These are phyloP conservation scores for Drosophila recens DNA, from an alignment of 2,888 invertebrate species.

Conservation along the genomic window DNA sequence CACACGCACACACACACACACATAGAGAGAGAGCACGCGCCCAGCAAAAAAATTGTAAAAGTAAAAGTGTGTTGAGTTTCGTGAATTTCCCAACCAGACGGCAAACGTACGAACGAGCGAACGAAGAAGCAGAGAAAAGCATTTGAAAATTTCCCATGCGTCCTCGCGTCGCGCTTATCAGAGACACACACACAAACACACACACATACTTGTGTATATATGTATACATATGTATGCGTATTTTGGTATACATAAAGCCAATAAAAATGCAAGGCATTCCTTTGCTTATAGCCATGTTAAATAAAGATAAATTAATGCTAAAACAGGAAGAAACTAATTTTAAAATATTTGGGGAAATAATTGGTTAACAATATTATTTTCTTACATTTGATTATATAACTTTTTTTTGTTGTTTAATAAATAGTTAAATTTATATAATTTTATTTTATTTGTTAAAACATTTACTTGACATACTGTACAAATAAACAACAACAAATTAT, in stretches of 20 bases:
- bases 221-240: slow-evolving; percentile 14
- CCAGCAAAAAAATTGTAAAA: slow-evolving; percentile 59
- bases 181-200: slow-evolving; percentile 23
- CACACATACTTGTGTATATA: slow-evolving; percentile 1
- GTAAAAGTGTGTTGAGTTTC: slow-evolving; percentile 80
- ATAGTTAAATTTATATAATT: background rate
- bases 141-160: slow-evolving; percentile 74
- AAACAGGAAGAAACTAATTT: too few species aligned
- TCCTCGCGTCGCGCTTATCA: slow-evolving; percentile 52
- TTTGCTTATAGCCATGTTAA: background rate
- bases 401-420: too few species aligned
- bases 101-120: background rate
- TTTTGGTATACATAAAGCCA: slow-evolving; percentile 72
- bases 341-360: background rate
- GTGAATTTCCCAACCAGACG: slow-evolving; percentile 62
- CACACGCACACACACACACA: slow-evolving; percentile 2
- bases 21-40: slow-evolving; percentile 41
- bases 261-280: slow-evolving; percentile 37
- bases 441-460: background rate
- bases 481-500: background rate
- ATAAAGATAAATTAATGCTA: background rate
- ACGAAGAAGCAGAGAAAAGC: slow-evolving; percentile 41
- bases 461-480: background rate
- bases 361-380: background rate
- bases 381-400: too few species aligned